Percentiles rank a stretch among this genome's conserved stretches.
These are phyloP conservation scores for Sycophila texana DNA, from an alignment of 2,888 invertebrate species.

Conservation along the genomic window DNA sequence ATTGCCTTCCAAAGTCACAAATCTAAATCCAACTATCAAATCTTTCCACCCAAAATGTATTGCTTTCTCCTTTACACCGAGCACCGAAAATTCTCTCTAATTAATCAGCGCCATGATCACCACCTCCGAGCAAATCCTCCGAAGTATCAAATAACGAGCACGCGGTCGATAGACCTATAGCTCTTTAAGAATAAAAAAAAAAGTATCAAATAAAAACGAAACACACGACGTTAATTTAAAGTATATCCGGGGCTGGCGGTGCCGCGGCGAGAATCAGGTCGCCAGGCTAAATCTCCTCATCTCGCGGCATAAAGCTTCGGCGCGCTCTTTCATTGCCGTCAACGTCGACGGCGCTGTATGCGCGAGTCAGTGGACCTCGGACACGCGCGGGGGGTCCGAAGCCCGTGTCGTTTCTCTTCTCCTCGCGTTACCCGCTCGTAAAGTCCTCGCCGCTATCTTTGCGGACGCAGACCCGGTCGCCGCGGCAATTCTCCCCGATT, in stretches of 20 bases:
- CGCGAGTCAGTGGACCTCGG: neutral
- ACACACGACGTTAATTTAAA: too few relatives aligned
- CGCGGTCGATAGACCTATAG: too few relatives aligned
- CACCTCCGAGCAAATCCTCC: too few relatives aligned
- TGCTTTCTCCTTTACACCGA: too few relatives aligned
- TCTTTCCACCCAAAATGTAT: too few relatives aligned
- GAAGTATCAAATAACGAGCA: too few relatives aligned
- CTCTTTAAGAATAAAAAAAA: too few relatives aligned
- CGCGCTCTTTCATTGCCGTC: slow-evolving; percentile 21
- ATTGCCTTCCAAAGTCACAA: too few relatives aligned
- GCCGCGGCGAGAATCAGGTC: neutral
- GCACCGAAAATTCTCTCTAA: too few relatives aligned
- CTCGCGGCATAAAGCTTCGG: slow-evolving; percentile 7
- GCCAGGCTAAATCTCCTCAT: neutral
- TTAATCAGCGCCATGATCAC: too few relatives aligned
- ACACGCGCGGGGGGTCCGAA: neutral
- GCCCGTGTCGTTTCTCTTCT: neutral
- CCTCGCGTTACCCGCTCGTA: slow-evolving; percentile 43
- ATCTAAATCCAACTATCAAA: too few relatives aligned
- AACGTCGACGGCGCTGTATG: neutral
- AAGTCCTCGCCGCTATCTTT: slow-evolving; percentile 25
- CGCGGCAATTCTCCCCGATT: slow-evolving; percentile 13
- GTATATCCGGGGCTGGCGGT: too few relatives aligned
- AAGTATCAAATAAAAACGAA: neutral
- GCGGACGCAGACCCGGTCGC: slow-evolving; percentile 1